A percentile compares a stretch with the other conserved stretches of the same genome.
Evolutionary conservation across 1,140 invertebrate genomes (phyloP).

Genomic region (Drosophila saltans): DNA sequence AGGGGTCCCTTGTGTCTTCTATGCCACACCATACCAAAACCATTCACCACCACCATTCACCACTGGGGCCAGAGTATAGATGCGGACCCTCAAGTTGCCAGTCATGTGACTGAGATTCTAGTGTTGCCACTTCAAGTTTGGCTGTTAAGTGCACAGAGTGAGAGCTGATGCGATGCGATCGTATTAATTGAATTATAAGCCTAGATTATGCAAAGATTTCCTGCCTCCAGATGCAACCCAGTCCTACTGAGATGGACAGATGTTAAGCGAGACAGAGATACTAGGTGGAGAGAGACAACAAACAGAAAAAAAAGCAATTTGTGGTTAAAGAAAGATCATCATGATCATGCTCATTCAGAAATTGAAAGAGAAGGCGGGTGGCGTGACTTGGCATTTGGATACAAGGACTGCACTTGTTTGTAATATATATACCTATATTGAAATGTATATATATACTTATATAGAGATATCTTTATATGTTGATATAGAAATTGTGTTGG

Average conservation of each 20-base stretch:
- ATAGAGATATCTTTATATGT: conserved; percentile 20
- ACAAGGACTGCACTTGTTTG: conserved; percentile 73
- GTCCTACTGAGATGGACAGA: conserved; percentile 47
- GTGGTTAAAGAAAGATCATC: conserved; percentile 21
- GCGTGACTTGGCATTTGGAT: conserved; percentile 69
- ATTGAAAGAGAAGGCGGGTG: conserved; percentile 20
- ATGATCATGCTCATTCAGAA: conserved; percentile 42
- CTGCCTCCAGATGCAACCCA: conserved; percentile 72
- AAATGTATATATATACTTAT: background rate
- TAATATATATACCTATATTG: conserved; percentile 56
- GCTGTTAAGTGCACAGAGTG: conserved; percentile 65
- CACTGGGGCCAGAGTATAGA: too few relatives aligned
- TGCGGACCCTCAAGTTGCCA: conserved; percentile 64
- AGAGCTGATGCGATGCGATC: conserved; percentile 52
- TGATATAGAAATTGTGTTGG: conserved; percentile 62
- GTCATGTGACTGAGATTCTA: conserved; percentile 79
- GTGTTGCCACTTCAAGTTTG: conserved; percentile 71
- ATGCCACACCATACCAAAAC: background rate
- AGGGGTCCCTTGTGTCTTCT: background rate
- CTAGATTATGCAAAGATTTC: conserved; percentile 83
- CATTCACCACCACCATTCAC: too few relatives aligned
- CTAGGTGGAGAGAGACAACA: background rate
- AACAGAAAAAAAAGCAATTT: conserved; percentile 1
- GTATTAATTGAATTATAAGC: conserved; percentile 83
- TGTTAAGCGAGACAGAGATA: background rate